Base-by-base conservation (phyloP, 2,113 vertebrate species). In the Macroglossus sobrinus region DNA sequence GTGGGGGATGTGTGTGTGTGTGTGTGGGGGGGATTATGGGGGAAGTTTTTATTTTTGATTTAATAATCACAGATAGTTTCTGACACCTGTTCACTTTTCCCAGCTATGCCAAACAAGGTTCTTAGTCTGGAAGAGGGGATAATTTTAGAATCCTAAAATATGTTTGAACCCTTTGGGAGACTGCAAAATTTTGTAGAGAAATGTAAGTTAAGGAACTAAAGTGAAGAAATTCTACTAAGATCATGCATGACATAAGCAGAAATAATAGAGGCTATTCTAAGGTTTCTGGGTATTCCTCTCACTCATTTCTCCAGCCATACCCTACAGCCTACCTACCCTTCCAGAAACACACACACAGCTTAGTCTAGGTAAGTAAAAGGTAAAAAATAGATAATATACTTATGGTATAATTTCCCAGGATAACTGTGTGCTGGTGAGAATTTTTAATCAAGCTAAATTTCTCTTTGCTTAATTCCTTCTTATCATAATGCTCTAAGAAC, bases 401-500 rank as follows among this genome's bases (percentile, higher is more conserved):
- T 47, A 40, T 0, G 28, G 19, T 19, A 82, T 57, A 79, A 69
- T 74, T 96, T 84, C 47, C 18, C 35, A 79, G 63, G 63, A 84
- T 82, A 91, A 61, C 15, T 64, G 16, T 26, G n/a, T 57, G 33
- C 28, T 96, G 79, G 30, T 85, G 71, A 53, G 40, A 74, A 91
- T n/a, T 94, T 76, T 94, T 72, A 92, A 87, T 81, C 59, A 68
- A 59, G 28, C 50, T 63, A 57, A 63, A n/a, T 75, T 96, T 97
- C 92, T 71, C 93, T 97, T 81, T 94, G 45, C 78, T 90, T 66
- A 92, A 66, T 72, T 87, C n/a, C 71, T 75, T 91, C 16, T 55
- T 71, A n/a, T 33, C 87, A 75, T 57, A 93, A 74, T 40, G 9
- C 40, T 90, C 35, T 84, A 95, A 89, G 92, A 79, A 61, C 9